Base-by-base conservation (phyloP, 1,140 invertebrate species). In the Coboldia fuscipes region DNA sequence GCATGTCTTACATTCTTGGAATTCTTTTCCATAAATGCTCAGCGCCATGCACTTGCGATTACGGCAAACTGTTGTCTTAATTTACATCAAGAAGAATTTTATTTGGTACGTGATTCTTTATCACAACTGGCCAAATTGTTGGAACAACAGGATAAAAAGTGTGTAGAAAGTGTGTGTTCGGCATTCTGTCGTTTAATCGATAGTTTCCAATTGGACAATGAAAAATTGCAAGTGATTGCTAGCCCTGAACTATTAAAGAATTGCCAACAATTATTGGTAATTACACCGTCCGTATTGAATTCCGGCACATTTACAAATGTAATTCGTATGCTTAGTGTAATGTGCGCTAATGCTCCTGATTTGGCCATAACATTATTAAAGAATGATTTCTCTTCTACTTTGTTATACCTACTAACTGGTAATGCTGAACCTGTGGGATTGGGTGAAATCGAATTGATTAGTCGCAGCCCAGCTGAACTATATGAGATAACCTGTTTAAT, bases 21-120 rank as follows among this genome's bases (percentile, higher is more conserved):
- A 53, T 97, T 97, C 64, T 97, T 97, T 60, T 92, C 88, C 20
- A 94, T 94, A 38, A 84, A 82, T 45, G 90, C 92, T 9, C 92
- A 97, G 60, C 69, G 90, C 14, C 83, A 89, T 28, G 90, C 93
- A 1, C 62, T 97, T 13, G 82, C 85, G 3, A 85, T 97, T 33
- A 92, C 90, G 0, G 89, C 93, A 22, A 96, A 97, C 54, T 96
- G 90, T 61, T 96, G 89, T 53, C 78, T 92, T 50, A 94, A 90
- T 61, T 64, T 97, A 41, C 81, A 80, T 30, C 61, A 72, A 7
- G 90, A 96, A 45, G 92, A 97, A 56, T 94, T 96, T 56, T 76
- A 85, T 44, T 78, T 88, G 39, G 80, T 97, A 9, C 66, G 74
- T 30, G 85, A 92, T 29, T 92, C 85, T 30, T 58, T 97, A 29